Percentiles rank a stretch among this genome's conserved stretches.
Evolutionary conservation across 2,113 vertebrate species (phyloP).

Genomic region (Enhydra lutris): DNA sequence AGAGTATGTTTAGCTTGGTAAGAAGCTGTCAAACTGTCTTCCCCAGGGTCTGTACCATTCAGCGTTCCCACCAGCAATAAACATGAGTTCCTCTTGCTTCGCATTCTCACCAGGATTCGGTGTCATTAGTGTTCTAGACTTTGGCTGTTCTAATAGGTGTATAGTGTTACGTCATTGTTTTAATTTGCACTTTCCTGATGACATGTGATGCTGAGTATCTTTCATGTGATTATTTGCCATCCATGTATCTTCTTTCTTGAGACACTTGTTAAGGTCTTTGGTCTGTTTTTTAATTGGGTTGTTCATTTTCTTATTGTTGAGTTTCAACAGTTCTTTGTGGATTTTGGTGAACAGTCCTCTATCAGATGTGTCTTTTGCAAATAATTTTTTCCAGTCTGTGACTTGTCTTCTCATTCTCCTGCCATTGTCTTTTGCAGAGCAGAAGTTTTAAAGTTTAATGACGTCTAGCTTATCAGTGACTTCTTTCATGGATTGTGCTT

Average conservation of each 20-base stretch:
- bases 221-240: neutral
- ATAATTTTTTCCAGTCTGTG: neutral
- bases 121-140: neutral
- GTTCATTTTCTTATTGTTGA: neutral
- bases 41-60: neutral
- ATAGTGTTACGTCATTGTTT: neutral
- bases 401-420: neutral
- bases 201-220: neutral
- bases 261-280: neutral
- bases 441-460: neutral
- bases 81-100: neutral
- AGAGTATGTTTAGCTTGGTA: neutral
- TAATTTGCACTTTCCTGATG: neutral
- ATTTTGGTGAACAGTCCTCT: neutral
- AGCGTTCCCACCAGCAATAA: neutral
- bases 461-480: neutral
- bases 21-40: neutral
- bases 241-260: neutral
- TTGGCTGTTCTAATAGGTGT: neutral
- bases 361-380: neutral
- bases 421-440: neutral
- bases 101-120: neutral
- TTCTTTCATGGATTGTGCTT: neutral
- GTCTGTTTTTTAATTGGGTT: neutral
- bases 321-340: neutral